phyloP scores from a whole-genome alignment of 2,797 vertebrate genomes.

The Lagodon rhomboides region DNA sequence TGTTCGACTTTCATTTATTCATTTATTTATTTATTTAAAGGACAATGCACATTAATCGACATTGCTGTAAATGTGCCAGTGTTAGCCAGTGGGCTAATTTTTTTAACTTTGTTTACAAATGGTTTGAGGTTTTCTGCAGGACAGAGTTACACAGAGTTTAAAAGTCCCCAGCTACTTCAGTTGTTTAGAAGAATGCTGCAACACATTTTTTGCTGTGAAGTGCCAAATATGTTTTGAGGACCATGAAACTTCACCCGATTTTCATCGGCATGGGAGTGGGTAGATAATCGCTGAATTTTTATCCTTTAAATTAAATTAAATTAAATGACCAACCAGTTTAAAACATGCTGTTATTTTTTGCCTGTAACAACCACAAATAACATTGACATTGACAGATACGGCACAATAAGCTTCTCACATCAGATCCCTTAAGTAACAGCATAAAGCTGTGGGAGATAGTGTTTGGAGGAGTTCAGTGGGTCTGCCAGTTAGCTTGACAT shows the following conservation, averaged over 20 bases:
- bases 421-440: slow-evolving; percentile 19
- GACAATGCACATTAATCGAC: too few relatives aligned
- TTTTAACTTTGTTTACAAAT: slow-evolving; percentile 37
- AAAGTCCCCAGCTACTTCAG: too few relatives aligned
- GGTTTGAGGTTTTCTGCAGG: slow-evolving; percentile 22
- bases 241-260: too few relatives aligned
- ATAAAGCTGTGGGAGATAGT: slow-evolving; percentile 1
- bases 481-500: slow-evolving; percentile 19
- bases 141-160: background rate
- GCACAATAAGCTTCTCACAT: slow-evolving; percentile 2
- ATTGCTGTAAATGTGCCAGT: too few relatives aligned
- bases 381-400: background rate
- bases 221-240: too few relatives aligned
- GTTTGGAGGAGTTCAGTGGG: background rate
- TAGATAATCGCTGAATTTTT: too few relatives aligned
- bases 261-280: too few relatives aligned
- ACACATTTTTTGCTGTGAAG: too few relatives aligned
- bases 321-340: background rate
- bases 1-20: too few relatives aligned
- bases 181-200: too few relatives aligned
- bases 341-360: background rate
- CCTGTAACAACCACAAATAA: background rate
- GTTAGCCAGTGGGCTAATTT: too few relatives aligned
- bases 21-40: too few relatives aligned
- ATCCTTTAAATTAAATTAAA: background rate